These are phyloP conservation scores for Cactoblastis cactorum DNA, from an alignment of 2,888 invertebrate genomes.

Conservation along the genomic window DNA sequence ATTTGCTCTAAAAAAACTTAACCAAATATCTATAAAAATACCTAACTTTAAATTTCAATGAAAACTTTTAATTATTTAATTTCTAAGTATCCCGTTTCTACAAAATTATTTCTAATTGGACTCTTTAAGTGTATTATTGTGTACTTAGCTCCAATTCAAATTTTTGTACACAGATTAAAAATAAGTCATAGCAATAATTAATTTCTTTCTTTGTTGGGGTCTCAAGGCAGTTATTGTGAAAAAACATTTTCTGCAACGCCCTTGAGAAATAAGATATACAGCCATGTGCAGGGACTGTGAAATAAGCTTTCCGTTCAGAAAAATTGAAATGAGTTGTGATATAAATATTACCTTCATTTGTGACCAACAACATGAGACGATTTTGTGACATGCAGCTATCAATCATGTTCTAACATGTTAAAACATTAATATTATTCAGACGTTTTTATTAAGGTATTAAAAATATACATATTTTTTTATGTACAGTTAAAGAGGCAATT, in stretches of 20 bases:
- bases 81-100: too few relatives aligned
- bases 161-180: background rate
- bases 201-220: conserved; percentile 14
- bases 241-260: conserved; percentile 51
- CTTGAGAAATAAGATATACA: conserved; percentile 59
- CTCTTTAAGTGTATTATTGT: background rate
- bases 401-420: background rate
- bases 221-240: conserved; percentile 35
- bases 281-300: conserved; percentile 68
- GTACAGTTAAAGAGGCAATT: too few relatives aligned
- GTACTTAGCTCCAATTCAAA: conserved; percentile 9
- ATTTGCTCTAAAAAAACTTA: too few relatives aligned
- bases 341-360: conserved; percentile 28
- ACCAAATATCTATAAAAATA: too few relatives aligned
- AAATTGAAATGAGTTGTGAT: conserved; percentile 42
- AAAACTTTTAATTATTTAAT: too few relatives aligned
- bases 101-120: too few relatives aligned
- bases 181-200: background rate
- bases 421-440: background rate
- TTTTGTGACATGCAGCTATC: conserved; percentile 1
- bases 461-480: too few relatives aligned
- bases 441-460: too few relatives aligned
- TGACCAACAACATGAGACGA: conserved; percentile 16
- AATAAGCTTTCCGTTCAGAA: conserved; percentile 61
- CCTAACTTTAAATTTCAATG: too few relatives aligned